Conservation (phyloP, 2,797 vertebrate species). For the Delichon dasypus region DNA sequence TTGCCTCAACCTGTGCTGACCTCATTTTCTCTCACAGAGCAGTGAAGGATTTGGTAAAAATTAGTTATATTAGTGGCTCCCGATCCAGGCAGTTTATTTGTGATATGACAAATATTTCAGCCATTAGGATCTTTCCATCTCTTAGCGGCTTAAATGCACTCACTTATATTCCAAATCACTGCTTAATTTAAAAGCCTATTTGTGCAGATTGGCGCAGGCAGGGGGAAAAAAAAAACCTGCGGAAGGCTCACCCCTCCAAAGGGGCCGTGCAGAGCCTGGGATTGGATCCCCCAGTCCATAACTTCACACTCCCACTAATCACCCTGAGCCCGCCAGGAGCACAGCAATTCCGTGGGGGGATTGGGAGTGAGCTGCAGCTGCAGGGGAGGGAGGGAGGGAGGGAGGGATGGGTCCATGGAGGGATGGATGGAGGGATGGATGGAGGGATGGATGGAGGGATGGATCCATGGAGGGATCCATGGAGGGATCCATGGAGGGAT, state of each 20-base stretch:
- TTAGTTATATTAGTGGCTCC: conserved; percentile 96
- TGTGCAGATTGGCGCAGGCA: conserved; percentile 74
- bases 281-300: conserved; percentile 64
- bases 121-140: conserved; percentile 96
- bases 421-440: too few species aligned
- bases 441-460: too few species aligned
- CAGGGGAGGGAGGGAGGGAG: not conserved
- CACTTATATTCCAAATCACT: conserved; percentile 99
- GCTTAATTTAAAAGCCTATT: conserved; percentile 86
- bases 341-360: not conserved
- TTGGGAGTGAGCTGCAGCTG: rapidly evolving
- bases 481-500: too few species aligned
- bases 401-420: not conserved
- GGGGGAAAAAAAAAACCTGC: conserved; percentile 28
- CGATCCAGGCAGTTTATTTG: conserved; percentile 88
- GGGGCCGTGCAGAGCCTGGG: conserved; percentile 49
- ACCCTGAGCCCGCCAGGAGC: not conserved
- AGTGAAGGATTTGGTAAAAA: conserved; percentile 91
- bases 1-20: conserved; percentile 91
- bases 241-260: conserved; percentile 30
- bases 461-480: too few species aligned
- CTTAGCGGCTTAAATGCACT: conserved; percentile 98
- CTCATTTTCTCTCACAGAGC: conserved; percentile 89
- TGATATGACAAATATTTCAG: conserved; percentile 99
- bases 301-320: conserved; percentile 58